Conservation (phyloP, 35 echinoderm and acorn worm species). For the Nesometra sesokonis region DNA sequence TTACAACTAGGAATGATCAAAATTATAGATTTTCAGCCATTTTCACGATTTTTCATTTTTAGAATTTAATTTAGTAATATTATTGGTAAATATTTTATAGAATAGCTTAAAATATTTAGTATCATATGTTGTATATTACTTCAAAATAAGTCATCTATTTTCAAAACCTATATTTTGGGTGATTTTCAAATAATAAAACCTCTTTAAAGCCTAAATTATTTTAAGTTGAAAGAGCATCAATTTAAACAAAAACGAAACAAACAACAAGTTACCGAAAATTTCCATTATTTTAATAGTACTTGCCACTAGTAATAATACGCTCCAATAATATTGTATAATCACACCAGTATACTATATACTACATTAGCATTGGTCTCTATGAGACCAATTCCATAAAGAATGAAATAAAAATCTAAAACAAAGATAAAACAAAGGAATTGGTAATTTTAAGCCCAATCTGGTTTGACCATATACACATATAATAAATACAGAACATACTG, state of each 20-base stretch:
- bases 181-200: too few species aligned
- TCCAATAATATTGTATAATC: background rate
- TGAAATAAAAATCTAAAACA: background rate
- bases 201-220: too few species aligned
- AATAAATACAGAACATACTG: background rate
- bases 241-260: background rate
- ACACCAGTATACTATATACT: background rate
- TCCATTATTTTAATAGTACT: constrained; percentile 1
- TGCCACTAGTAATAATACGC: background rate
- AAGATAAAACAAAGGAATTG: background rate
- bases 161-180: too few species aligned
- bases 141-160: too few species aligned
- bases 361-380: background rate
- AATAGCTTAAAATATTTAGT: too few species aligned
- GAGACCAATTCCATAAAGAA: background rate
- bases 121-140: too few species aligned
- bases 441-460: background rate
- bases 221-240: too few species aligned
- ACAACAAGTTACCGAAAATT: background rate
- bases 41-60: too few species aligned
- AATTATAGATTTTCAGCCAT: too few species aligned
- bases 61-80: too few species aligned
- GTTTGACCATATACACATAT: background rate
- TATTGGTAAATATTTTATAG: too few species aligned
- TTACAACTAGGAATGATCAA: too few species aligned